Percentiles rank a stretch among this genome's conserved stretches.
phyloP scores from a whole-genome alignment of 2,113 vertebrate genomes.

The Sarotherodon lohbergeri region DNA sequence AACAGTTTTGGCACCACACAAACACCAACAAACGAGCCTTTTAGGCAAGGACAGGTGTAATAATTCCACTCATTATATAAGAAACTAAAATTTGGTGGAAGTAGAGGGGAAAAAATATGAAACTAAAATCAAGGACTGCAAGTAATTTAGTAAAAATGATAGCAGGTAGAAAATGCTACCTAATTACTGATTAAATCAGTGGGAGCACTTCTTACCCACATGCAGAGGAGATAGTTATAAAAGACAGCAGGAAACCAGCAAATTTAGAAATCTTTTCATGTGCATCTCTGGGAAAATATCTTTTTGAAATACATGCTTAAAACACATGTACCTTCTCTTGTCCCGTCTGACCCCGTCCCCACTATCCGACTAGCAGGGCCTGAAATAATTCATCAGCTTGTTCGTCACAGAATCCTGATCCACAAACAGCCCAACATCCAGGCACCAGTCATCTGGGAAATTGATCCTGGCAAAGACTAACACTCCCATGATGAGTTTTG shows the following conservation, averaged over 20 bases:
- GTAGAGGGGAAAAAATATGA: not conserved
- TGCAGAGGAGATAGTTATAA: not conserved
- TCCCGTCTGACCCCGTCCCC: not conserved
- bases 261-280: not conserved
- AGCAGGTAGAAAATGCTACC: not conserved
- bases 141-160: not conserved
- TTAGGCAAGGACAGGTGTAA: not conserved
- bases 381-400: conserved; percentile 15
- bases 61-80: not conserved
- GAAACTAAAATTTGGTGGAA: not conserved
- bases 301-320: not conserved
- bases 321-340: not conserved
- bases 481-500: not conserved
- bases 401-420: conserved; percentile 4
- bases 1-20: not conserved
- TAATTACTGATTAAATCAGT: not conserved
- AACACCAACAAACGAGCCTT: not conserved
- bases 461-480: conserved; percentile 11
- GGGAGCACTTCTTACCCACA: not conserved
- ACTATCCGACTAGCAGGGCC: not conserved
- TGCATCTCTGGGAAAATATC: not conserved
- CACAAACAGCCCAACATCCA: conserved; percentile 24
- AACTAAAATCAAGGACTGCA: not conserved
- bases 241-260: not conserved
- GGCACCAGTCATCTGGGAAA: conserved; percentile 29